Evolutionary conservation across 2,888 invertebrate genomes (phyloP).

Genomic region (Tipula lateralis): DNA sequence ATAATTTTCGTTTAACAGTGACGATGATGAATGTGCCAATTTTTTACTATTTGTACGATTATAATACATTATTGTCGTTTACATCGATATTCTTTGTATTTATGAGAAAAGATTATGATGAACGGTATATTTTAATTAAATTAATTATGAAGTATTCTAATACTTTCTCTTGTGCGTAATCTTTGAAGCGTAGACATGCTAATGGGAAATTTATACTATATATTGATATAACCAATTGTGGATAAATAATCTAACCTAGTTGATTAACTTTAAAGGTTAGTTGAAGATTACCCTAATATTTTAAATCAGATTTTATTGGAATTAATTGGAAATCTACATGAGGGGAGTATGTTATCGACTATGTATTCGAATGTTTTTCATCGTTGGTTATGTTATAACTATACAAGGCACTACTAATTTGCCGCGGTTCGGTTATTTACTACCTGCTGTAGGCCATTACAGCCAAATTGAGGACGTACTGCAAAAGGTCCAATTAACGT

Average conservation of each 20-base stretch:
- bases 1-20: background rate
- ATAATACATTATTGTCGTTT: background rate
- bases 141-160: background rate
- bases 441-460: no score
- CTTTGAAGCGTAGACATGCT: background rate
- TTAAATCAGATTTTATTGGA: background rate
- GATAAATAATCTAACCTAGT: background rate
- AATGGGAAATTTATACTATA: background rate
- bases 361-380: no score
- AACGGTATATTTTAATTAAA: slow-evolving; percentile 3
- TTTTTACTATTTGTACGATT: background rate
- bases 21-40: background rate
- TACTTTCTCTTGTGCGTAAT: background rate
- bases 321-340: background rate
- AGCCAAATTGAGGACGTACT: no score
- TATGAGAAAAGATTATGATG: background rate
- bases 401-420: no score
- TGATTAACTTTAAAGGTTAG: background rate
- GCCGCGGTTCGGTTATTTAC: no score
- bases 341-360: no score
- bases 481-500: no score
- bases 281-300: background rate
- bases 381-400: no score
- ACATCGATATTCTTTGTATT: background rate
- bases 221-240: background rate